Conservation (phyloP, 2,888 invertebrate species). For the Ennomos erosarius region DNA sequence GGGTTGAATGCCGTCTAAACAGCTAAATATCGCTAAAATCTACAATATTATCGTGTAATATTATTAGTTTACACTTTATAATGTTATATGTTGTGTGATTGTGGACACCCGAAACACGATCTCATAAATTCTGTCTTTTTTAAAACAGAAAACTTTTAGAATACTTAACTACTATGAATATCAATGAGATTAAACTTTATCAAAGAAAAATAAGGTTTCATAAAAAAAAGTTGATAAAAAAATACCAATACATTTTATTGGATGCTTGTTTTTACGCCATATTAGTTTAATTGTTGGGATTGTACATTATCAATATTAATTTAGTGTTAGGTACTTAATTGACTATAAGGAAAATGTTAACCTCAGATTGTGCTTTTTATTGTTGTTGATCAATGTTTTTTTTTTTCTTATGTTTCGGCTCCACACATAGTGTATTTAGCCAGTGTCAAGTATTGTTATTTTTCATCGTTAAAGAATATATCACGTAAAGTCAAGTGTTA, state of each 20-base stretch:
- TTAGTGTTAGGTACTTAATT: constrained; percentile 26
- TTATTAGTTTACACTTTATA: background rate
- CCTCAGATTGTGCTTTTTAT: constrained; percentile 4
- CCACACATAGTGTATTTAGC: too few relatives aligned
- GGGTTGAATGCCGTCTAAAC: constrained; percentile 62
- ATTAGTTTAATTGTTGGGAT: constrained; percentile 13
- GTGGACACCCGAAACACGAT: too few relatives aligned
- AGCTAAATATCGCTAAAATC: constrained; percentile 36
- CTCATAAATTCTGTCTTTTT: too few relatives aligned
- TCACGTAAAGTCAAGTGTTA: too few relatives aligned
- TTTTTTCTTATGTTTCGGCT: too few relatives aligned
- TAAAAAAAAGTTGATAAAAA: constrained; percentile 3
- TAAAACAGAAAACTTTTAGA: too few relatives aligned
- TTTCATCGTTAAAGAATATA: too few relatives aligned
- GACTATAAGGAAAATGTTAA: constrained; percentile 19
- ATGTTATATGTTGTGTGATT: too few relatives aligned
- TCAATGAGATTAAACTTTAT: too few relatives aligned
- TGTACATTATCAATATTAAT: constrained; percentile 25
- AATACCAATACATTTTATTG: background rate
- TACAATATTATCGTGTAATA: constrained; percentile 11
- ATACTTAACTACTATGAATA: too few relatives aligned
- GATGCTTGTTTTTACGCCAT: constrained; percentile 4
- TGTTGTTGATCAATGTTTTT: constrained; percentile 9
- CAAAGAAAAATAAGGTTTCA: too few relatives aligned
- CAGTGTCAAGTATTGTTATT: too few relatives aligned